These are phyloP conservation scores for Elephantulus edwardii DNA, from an alignment of 2,113 vertebrate genomes.

Conservation along the genomic window DNA sequence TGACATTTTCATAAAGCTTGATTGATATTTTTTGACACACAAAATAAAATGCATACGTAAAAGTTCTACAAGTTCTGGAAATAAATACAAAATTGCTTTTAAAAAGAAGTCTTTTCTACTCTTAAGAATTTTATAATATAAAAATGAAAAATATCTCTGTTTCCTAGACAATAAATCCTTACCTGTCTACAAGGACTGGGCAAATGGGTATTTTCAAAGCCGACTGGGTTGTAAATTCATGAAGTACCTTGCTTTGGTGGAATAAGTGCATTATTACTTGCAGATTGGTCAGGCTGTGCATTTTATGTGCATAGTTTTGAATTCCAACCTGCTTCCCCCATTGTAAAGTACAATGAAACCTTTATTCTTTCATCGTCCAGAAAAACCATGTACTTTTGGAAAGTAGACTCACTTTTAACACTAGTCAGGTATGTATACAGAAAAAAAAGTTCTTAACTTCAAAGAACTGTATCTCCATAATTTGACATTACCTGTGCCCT, in stretches of 20 bases:
- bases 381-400: constrained; percentile 32
- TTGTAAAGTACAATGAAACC: not conserved
- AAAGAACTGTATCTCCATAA: constrained; percentile 16
- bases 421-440: not conserved
- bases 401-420: constrained; percentile 29
- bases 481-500: not conserved
- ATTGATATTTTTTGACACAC: constrained; percentile 11
- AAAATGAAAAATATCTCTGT: constrained; percentile 61
- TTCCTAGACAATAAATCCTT: constrained; percentile 63
- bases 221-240: constrained; percentile 50
- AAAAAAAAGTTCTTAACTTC: constrained; percentile 19
- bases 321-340: constrained; percentile 37
- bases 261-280: constrained; percentile 39
- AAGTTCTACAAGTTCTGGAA: constrained; percentile 39
- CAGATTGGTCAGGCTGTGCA: not conserved
- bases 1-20: constrained; percentile 45
- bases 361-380: constrained; percentile 45
- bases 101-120: constrained; percentile 36
- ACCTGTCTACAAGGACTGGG: constrained; percentile 43
- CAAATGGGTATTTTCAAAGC: constrained; percentile 54
- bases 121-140: constrained; percentile 33
- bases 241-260: not conserved
- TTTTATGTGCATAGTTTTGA: constrained; percentile 44
- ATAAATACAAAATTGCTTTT: constrained; percentile 57
- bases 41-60: constrained; percentile 47